Base-by-base conservation (phyloP, 2,113 vertebrate species). In the Alexandromys fortis region DNA sequence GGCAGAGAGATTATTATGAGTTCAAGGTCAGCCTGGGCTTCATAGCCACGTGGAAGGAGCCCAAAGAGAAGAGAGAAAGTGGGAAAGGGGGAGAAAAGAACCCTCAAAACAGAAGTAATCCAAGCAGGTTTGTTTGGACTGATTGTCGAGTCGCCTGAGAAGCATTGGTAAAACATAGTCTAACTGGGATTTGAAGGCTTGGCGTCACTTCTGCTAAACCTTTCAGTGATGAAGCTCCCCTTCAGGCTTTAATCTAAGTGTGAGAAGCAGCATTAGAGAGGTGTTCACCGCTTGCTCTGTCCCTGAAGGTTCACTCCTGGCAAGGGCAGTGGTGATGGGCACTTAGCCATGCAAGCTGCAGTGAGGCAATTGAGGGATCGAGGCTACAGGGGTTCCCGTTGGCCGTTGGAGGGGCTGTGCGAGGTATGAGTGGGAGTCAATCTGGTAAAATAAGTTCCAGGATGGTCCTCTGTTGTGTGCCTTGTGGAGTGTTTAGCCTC, bases 71-170 rank as follows among this genome's bases (percentile, higher is more conserved):
- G 24, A 19, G 47, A 38, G 26, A 19, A 21, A 47, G 19, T 4
- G 13, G 9, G 26, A 73, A 21, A 58, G 6, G 42, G 67, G 22
- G 73, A 73, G n/a, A 19, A 58, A 73, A 58, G 35, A 26, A 19
- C 13, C 55, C 86, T 94, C 72, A 79, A 61, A 96, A 94, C 19
- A 94, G 78, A 21, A 81, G 33, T 83, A 52, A 52, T 83, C 91
- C 79, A 35, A 45, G 26, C 24, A 91, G 35, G 7, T 90, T 47
- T 42, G 49, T 21, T 35, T 75, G 68, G 14, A 35, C 45, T 76
- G 65, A 81, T 79, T 26, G 16, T 93, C 33, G 61, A 61, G 45
- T 88, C 83, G 67, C 63, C 19, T 58, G 68, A 91, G 63, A 91
- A 19, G 21, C 58, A 88, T 90, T 21, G 49, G 8, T 45, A 86